Percentiles rank a stretch among this genome's conserved stretches.
These are phyloP conservation scores for Rhagologus leucostigma DNA, from an alignment of 2,113 vertebrate genomes.

Conservation along the genomic window DNA sequence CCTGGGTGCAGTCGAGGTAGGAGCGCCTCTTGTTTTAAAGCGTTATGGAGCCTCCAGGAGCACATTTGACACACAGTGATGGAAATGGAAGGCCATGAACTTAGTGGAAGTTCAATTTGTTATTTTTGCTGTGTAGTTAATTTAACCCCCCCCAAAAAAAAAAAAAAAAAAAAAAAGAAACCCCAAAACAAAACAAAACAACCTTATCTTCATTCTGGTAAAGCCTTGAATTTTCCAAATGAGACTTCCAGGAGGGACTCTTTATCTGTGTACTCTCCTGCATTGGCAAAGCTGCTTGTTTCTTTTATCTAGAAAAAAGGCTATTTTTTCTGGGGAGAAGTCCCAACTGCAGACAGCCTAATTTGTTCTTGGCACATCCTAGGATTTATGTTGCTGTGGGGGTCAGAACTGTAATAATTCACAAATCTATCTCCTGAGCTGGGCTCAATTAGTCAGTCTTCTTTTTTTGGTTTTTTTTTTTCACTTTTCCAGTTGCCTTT, in stretches of 20 bases:
- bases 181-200: not conserved
- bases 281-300: conserved; percentile 10
- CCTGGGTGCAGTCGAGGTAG: not conserved
- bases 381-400: not conserved
- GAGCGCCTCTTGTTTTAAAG: not conserved
- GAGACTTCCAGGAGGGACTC: not conserved
- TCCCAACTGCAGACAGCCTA: conserved; percentile 54
- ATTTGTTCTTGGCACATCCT: conserved; percentile 66
- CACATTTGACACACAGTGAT: not conserved
- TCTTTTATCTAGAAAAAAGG: not conserved
- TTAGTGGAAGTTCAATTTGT: not conserved
- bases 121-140: not conserved
- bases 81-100: not conserved
- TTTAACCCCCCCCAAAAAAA: not conserved
- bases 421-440: conserved; percentile 6
- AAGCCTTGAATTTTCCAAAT: not conserved
- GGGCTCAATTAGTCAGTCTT: not conserved
- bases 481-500: not conserved
- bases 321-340: not conserved
- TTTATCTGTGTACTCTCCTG: conserved; percentile 11
- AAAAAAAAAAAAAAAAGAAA: not conserved
- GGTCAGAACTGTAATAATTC: conserved; percentile 58
- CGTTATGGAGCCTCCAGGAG: not conserved
- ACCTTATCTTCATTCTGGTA: not conserved
- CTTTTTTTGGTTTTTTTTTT: not conserved